Base-by-base conservation (phyloP, 2,797 vertebrate species). In the Rhinichthys osculus region DNA sequence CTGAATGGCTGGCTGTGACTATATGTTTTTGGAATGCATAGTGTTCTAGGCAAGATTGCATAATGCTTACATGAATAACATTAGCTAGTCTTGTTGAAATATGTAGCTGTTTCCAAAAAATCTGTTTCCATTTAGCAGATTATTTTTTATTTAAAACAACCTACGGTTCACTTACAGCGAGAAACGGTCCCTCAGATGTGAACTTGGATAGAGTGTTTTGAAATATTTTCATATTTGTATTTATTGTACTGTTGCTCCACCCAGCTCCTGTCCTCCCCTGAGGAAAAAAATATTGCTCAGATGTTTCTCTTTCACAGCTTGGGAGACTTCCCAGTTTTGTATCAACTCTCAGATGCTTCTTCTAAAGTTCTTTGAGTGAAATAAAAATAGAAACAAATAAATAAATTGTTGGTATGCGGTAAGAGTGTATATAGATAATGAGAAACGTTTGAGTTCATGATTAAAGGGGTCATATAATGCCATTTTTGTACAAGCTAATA, bases 111-210 rank as follows among this genome's bases (percentile, higher is more conserved):
- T 54, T 21, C 23, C 30, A 52, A n/a, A 47, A 14, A 66, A 38
- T 59, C 19, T 27, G 33, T 77, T 69, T 67, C 66, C 62, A 38
- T 52, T 81, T 10, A 38, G 30, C 17, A 38, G 64, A 84, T 67
- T 50, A 77, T 77, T 84, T 84, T 84, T 30, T 23, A 69, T 64
- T 35, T 74, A 21, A 83, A 66, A 64, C 72, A 76, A 54, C 66
- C 21, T n/a, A 30, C 40, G 27, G n/a, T 66, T 79, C 59, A 21
- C n/a, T 64, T 64, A 33, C 38, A 33, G 17, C 10, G 30, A 33
- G 59, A 47, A 50, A 21, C 59, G 21, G 78, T 33, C 30, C 3
- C 9, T 66, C 11, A 8, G 59, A 66, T 47, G 40, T 64, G 40
- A 44, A 44, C 59, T 14, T 33, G 17, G 59, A 62, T 33, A 27